Evolutionary conservation across 64 coral and sea anemone species (phyloP).

Genomic region (Anthopleura sola): DNA sequence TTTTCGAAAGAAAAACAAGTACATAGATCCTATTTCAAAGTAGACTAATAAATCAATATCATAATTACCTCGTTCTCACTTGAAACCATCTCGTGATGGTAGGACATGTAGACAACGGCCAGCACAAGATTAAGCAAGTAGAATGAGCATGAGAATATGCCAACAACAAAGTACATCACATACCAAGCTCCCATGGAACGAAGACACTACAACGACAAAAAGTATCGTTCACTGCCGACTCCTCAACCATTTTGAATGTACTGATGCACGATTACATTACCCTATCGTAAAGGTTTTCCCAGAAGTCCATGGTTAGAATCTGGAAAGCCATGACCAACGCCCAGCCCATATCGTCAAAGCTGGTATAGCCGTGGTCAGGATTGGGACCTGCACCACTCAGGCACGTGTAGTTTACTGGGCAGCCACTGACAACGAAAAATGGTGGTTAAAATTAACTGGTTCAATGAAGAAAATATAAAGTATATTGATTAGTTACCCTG

Average conservation of each 20-base stretch:
- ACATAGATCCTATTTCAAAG: neutral
- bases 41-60: neutral
- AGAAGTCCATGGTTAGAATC: conserved; percentile 86
- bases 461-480: neutral
- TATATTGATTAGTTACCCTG: conserved; percentile 37
- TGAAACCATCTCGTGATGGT: conserved; percentile 60
- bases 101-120: conserved; percentile 80
- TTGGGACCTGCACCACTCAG: conserved; percentile 50
- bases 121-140: conserved; percentile 78
- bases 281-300: conserved; percentile 87
- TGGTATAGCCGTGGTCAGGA: conserved; percentile 76
- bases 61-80: conserved; percentile 59
- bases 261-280: conserved; percentile 2
- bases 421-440: conserved; percentile 21
- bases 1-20: neutral
- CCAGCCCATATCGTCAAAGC: conserved; percentile 84
- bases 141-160: conserved; percentile 82
- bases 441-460: neutral
- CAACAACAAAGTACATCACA: conserved; percentile 67
- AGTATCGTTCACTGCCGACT: neutral
- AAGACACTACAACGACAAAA: conserved; percentile 34
- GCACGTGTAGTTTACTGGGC: conserved; percentile 80
- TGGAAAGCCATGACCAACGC: conserved; percentile 78
- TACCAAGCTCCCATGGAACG: conserved; percentile 64
- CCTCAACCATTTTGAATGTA: no score